Evolutionary conservation across 2,113 vertebrate species (phyloP), one percentile per base, ranked within the genome.

Genomic region (Hemiprocne comata): DNA sequence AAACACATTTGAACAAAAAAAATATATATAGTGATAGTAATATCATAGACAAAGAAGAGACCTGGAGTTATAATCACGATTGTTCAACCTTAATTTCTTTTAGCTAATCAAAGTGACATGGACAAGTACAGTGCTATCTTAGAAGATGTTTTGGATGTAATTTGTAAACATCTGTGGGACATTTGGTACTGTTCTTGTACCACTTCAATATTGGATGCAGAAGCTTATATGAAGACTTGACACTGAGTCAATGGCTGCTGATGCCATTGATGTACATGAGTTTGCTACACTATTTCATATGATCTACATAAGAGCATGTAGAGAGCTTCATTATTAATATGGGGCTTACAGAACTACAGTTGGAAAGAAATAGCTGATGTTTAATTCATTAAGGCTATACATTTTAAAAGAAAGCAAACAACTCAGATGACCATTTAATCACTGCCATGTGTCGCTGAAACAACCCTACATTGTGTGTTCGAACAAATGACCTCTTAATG

Each of bases 381-480:
- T 91, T 86, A 67, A 8, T 46, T 57, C 46, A 65, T 86, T 70
- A 81, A 85, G 25, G 25, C 51, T 85, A 44, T 77, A 20, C 11
- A 79, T 81, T 88, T 95, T 28, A 73, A 80, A 46, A 85, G 69
- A 42, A 60, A 93, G 23, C 6, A 20, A 40, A 8, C 46, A 7
- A 79, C 67, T 96, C 71, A 92, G 90, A 36, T 92, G 74, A 64
- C 40, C 19, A 31, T 76, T 94, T 96, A 75, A 61, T 87, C 86
- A 80, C 67, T 82, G 54, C 85, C 55, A 18, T 51, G 36, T 16
- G 69, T 83, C 66, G 62, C 67, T 89, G 57, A 83, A 92, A 73
- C 44, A 85, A 23, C 33, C 26, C 9, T 46, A 33, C 5, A 11
- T 65, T 69, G n/a, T 28, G 6, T 44, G 48, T 71, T 66, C 71